Conservation (phyloP, 2,888 invertebrate species). For the Melanophora roralis region DNA sequence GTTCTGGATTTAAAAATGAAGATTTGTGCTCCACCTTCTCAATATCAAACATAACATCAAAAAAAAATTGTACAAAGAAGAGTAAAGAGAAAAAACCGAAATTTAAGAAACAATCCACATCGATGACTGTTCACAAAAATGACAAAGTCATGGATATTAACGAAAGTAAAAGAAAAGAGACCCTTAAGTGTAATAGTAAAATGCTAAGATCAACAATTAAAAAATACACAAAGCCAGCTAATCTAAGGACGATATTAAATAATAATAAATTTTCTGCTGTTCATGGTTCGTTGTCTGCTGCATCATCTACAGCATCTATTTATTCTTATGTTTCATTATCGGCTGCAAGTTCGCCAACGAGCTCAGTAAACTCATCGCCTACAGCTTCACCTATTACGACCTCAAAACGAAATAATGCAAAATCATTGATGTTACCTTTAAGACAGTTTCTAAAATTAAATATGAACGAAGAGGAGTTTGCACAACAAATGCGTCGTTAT, state of each 20-base stretch:
- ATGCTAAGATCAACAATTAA: conserved; percentile 47
- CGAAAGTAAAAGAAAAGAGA: conserved; percentile 58
- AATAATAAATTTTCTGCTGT: conserved; percentile 32
- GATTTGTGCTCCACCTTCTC: conserved; percentile 66
- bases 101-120: conserved; percentile 12
- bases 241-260: conserved; percentile 46
- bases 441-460: conserved; percentile 76
- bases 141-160: conserved; percentile 41
- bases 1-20: conserved; percentile 70
- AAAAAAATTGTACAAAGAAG: conserved; percentile 51
- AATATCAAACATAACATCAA: conserved; percentile 42
- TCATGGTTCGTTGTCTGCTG: conserved; percentile 57
- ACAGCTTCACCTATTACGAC: conserved; percentile 67
- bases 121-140: not conserved
- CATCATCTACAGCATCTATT: conserved; percentile 50
- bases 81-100: conserved; percentile 56
- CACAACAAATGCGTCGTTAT: conserved; percentile 80
- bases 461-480: conserved; percentile 79
- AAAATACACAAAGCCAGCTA: conserved; percentile 61
- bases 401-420: conserved; percentile 60
- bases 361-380: conserved; percentile 67
- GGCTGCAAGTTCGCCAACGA: conserved; percentile 68
- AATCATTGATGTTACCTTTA: conserved; percentile 71
- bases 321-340: conserved; percentile 65
- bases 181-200: conserved; percentile 8